Evolutionary conservation across 2,797 vertebrate species (phyloP), one percentile per base, ranked within the genome.

Genomic region (Acanthurus lineatus): DNA sequence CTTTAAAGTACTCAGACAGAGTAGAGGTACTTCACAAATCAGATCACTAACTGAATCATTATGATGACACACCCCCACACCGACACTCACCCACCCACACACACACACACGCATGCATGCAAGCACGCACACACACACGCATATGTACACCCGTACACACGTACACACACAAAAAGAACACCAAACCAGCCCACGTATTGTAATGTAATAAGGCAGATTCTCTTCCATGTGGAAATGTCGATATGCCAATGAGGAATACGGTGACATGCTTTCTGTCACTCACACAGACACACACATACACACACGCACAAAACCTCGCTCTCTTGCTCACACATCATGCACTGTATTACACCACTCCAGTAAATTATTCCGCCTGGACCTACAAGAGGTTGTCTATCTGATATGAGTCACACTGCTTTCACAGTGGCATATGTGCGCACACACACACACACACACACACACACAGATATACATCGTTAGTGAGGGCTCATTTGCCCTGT

Each of bases 141-240:
- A 25, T 25, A 25, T 25, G 25, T 32, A 32, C 28, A 32, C 28
- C 3, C 0, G 28, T 4, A 3, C 2, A 4, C 28, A 32, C 28
- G 4, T 4, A 19, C 25, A 3, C 7, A 48, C 15, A 17, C 28
- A 49, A 40, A 45, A 53, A 42, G 38, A 56, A 19, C 35, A 12
- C 14, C 22, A 44, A 17, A 1, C n/a, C 5, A 28, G 28, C 61
- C 28, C 28, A 58, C 47, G 49, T 11, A 73, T 38, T 63, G 72
- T 63, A 77, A 83, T 79, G 57, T 76, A 66, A 73, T 22, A 51
- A 72, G 19, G 73, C 61, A 67, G 47, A 64, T 78, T 73, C 61
- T 70, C 75, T 76, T 85, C 77, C 65, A 22, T 70, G 61, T 83
- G 72, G 69, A 88, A 83, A 88, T 83, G 77, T 79, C 84, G 79